Base-by-base conservation (phyloP, 2,797 vertebrate species). In the Carcharodon carcharias region DNA sequence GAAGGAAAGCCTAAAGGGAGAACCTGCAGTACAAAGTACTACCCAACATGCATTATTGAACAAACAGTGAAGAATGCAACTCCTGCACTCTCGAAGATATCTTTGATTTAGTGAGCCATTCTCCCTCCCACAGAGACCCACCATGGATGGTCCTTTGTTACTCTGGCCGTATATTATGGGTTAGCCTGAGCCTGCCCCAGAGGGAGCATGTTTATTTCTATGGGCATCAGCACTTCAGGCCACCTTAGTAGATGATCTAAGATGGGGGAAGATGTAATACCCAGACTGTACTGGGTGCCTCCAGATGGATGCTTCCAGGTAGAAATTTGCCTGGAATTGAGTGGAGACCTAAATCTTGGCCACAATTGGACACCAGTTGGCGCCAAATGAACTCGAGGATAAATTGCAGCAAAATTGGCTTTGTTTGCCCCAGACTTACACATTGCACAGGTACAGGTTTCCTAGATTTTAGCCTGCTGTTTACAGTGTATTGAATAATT, bases 11-110 rank as follows among this genome's bases (percentile, higher is more conserved):
- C 89, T 92, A 63, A 92, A 61, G 89, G 89, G 58, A 92, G 58
- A 92, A 40, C 31, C 58, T 40, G 0, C 31, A 92, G 89, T 63
- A 92, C 35, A 92, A 92, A 92, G 89, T 61, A 23, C 89, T 92
- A n/a, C 35, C 58, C 31, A n/a, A 21, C 89, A 63, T 92, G 18
- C 89, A 92, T 92, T 92, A 92, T 92, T 92, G 31, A 92, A 92
- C 89, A 65, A 92, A 63, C 56, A 63, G 35, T 63, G 58, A 65
- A 92, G 61, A 40, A 63, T 65, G 58, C 58, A 92, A 40, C 89
- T 92, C 58, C 89, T 63, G 18, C 35, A 21, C 40, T 65, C 89
- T 63, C 0, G 35, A 35, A 92, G 56, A 61, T 92, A n/a, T 63
- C 89, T 92, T 92, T 92, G 89, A 65, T 92, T 92, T 35, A 63